These are phyloP conservation scores for Eulemur mongoz DNA, from an alignment of 2,797 vertebrate genomes.

Conservation along the genomic window DNA sequence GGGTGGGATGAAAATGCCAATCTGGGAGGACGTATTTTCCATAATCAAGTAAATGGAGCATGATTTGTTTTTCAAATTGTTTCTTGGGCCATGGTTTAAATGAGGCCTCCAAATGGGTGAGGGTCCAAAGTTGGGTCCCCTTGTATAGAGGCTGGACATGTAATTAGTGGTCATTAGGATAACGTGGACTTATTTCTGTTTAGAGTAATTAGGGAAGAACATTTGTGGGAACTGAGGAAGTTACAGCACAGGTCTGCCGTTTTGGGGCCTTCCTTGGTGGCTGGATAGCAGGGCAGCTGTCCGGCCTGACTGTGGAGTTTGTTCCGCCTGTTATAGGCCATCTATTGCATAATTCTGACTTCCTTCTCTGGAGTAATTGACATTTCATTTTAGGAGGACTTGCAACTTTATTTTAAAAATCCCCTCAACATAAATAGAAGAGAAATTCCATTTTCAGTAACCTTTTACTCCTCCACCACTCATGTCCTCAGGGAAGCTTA, in stretches of 20 bases:
- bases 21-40: neutral
- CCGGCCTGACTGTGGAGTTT: neutral
- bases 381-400: constrained; percentile 42
- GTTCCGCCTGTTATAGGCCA: neutral
- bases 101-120: neutral
- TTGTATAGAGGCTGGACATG: neutral
- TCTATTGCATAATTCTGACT: neutral
- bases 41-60: neutral
- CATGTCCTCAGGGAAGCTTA: neutral
- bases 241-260: too few species aligned
- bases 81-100: neutral
- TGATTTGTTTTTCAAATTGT: neutral
- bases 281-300: too few species aligned
- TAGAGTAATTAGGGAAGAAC: neutral
- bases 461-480: neutral
- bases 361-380: neutral
- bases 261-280: neutral
- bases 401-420: constrained; percentile 47
- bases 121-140: neutral
- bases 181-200: neutral
- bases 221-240: neutral
- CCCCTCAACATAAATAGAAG: neutral
- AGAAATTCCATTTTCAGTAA: constrained; percentile 35
- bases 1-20: neutral
- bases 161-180: neutral